Evolutionary conservation across 1,140 invertebrate genomes (phyloP), one percentile per base, ranked within the genome.

Genomic region (Elysia chlorotica): DNA sequence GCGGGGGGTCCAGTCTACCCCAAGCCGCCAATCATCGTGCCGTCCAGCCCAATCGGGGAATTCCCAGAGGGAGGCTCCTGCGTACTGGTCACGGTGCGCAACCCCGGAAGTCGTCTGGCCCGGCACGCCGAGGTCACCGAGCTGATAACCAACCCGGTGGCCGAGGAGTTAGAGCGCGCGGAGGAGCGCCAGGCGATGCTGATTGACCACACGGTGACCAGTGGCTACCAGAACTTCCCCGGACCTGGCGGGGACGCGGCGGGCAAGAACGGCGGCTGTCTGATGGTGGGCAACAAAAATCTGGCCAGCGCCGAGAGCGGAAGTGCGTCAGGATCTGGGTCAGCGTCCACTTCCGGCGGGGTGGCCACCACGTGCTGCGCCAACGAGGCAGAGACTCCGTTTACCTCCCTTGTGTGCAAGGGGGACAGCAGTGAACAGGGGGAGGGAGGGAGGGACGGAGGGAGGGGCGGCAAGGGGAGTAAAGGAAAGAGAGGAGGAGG

Each of bases 41-140:
- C n/a, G n/a, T n/a, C n/a, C n/a, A n/a, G n/a, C n/a, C n/a, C n/a
- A n/a, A n/a, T n/a, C n/a, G 41, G 41, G 10, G 25, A 25, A 6
- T 10, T 6, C 6, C 6, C 10, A 23, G 56, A 25, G 25, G 56
- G 56, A 59, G 56, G 17, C 10, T 6, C 6, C 6, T 10, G 56
- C 6, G 56, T 10, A 30, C 28, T 59, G 10, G 28, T 59, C 10
- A 19, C 17, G 19, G 65, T 76, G 88, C 2, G 73, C 71, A 0
- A 6, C 25, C 10, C 10, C 6, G 28, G 28, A 6, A 28, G 56
- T 17, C 17, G 28, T 10, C 17, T 63, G 25, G 4, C 57, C 19
- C 23, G 37, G 0, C 30, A 41, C 36, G 57, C 30, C 3, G 69
- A 63, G 31, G 59, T 95, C 10, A 84, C 82, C 2, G 81, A 83